Conservation (phyloP, 2,113 vertebrate species). For the Callaeas wilsoni region DNA sequence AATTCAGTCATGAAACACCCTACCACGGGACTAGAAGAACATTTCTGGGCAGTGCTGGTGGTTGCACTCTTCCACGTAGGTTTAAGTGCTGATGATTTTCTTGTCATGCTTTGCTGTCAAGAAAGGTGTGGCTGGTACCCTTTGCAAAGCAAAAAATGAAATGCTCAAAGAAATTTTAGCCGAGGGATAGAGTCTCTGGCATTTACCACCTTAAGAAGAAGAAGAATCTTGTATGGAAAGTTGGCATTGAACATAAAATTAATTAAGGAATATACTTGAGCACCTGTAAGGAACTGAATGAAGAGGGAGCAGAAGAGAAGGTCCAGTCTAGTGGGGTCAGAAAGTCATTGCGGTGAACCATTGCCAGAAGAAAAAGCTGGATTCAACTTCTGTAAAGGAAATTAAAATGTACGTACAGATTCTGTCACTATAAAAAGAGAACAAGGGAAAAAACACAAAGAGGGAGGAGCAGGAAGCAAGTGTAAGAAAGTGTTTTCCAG, state of each 20-base stretch:
- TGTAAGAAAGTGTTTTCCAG: neutral
- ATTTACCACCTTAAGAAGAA: neutral
- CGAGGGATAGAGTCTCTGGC: neutral
- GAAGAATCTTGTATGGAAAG: neutral
- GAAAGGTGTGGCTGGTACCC: rapidly evolving
- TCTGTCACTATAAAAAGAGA: neutral
- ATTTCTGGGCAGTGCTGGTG: neutral
- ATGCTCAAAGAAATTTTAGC: neutral
- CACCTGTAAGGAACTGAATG: neutral
- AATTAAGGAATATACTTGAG: neutral
- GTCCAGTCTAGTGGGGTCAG: neutral
- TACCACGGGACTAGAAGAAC: rapidly evolving
- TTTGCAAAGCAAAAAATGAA: neutral
- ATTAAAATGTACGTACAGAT: neutral
- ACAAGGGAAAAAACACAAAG: neutral
- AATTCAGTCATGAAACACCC: neutral
- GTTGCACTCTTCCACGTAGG: rapidly evolving
- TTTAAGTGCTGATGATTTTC: neutral
- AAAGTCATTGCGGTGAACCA: neutral
- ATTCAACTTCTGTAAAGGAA: neutral
- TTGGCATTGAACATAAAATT: neutral
- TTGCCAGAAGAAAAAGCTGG: neutral
- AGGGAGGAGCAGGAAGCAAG: neutral
- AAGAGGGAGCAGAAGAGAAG: neutral
- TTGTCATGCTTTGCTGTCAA: neutral